Evolutionary conservation across 2,797 vertebrate species (phyloP).

Genomic region (Hephaestus fuliginosus): DNA sequence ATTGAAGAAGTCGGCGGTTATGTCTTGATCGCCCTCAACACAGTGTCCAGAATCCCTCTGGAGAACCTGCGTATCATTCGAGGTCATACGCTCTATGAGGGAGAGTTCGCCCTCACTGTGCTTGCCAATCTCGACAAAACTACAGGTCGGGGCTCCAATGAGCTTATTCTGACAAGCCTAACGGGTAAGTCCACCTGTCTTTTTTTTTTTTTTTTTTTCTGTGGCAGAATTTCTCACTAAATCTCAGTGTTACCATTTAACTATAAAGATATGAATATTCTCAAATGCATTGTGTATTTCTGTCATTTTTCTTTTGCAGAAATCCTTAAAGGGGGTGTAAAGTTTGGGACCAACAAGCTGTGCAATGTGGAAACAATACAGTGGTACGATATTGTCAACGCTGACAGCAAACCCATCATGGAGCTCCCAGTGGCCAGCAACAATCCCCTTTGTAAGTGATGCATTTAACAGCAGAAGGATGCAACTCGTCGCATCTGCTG

Average conservation of each 20-base stretch:
- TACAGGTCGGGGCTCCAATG: slow-evolving; percentile 72
- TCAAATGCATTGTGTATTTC: background rate
- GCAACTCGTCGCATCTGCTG: background rate
- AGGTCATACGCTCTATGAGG: slow-evolving; percentile 91
- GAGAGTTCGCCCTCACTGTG: slow-evolving; percentile 87
- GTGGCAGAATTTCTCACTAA: background rate
- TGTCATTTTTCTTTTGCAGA: slow-evolving; percentile 80
- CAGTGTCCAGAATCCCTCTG: slow-evolving; percentile 89
- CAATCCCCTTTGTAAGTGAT: slow-evolving; percentile 85
- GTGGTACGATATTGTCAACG: slow-evolving; percentile 92
- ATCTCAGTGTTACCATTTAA: background rate
- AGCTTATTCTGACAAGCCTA: slow-evolving; percentile 89
- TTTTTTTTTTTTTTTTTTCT: background rate
- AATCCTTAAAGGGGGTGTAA: slow-evolving; percentile 93
- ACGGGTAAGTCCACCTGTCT: slow-evolving; percentile 86
- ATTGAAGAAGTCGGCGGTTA: slow-evolving; percentile 98
- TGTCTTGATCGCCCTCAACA: slow-evolving; percentile 93
- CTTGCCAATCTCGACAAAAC: slow-evolving; percentile 86
- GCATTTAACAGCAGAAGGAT: background rate
- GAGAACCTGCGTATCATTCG: slow-evolving; percentile 95
- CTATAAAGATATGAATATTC: background rate
- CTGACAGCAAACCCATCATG: slow-evolving; percentile 70
- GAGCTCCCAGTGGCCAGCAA: slow-evolving; percentile 29
- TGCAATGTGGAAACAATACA: slow-evolving; percentile 92
- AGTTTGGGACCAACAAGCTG: slow-evolving; percentile 87